Evolutionary conservation across 1,140 invertebrate species (phyloP), one percentile per base, ranked within the genome.

Genomic region (Epicauta chinensis): DNA sequence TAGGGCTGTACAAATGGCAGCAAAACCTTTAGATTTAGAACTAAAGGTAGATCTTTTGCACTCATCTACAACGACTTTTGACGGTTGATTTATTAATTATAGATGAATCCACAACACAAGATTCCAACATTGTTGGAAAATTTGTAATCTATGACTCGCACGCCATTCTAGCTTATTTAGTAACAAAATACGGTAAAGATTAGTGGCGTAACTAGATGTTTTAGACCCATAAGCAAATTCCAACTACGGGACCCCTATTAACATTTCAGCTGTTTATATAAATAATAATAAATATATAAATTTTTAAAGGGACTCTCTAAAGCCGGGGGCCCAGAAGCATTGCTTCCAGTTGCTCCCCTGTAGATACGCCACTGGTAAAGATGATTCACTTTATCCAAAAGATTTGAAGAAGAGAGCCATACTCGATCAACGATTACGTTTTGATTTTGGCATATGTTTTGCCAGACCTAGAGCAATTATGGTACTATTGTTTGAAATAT

Each of bases 51-150:
- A 5, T 30, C 10, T 30, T 4, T 5, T 30, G 10, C 10, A 5
- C 29, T 4, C 10, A n/a, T 34, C 11, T 34, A 34, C 3, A 34
- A 9, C 11, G 12, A 34, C 29, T 30, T 10, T 5, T 30, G 4
- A 30, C 4, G 10, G n/a, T 41, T 14, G 11, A 11, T n/a, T 62
- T 59, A 10, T 23, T 23, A 5, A 23, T 23, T 23, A 5, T 23
- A 7, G 23, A 23, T 77, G 44, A 85, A 84, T 70, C 81, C 81
- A 10, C 80, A 82, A 62, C 81, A 84, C 52, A 81, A 79, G 1
- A 73, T 86, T 52, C 83, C 83, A 6, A 82, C 81, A 1, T 68
- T 86, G 55, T 13, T 30, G 15, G 78, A 81, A 81, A 75, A 17
- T 81, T 78, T 39, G 72, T 39, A 15, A 40, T 30, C 14, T 32